phyloP scores from a whole-genome alignment of 2,888 invertebrate species.

The Amphipoea oculea region DNA sequence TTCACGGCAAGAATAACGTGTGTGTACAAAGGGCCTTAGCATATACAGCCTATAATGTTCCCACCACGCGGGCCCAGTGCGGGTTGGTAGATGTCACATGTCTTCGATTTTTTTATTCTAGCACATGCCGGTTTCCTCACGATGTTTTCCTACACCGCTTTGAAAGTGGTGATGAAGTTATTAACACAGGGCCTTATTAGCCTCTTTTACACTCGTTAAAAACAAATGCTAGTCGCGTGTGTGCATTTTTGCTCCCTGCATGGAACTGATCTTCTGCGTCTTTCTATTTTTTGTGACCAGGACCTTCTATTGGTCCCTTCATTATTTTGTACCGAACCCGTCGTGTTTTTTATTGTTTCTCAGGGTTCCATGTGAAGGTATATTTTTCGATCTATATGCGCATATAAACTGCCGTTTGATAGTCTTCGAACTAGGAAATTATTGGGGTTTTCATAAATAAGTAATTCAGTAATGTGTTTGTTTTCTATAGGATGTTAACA shows the following conservation, averaged over 20 bases:
- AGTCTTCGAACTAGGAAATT: not conserved
- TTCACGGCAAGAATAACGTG: too few species aligned
- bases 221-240: not conserved
- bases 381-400: conserved; percentile 41
- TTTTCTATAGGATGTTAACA: not conserved
- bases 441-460: conserved; percentile 4
- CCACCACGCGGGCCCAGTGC: too few species aligned
- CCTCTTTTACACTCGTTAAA: not conserved
- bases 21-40: too few species aligned
- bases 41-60: too few species aligned
- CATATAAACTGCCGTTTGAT: conserved; percentile 30
- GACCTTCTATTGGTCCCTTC: conserved; percentile 12
- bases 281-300: not conserved
- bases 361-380: conserved; percentile 11
- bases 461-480: not conserved
- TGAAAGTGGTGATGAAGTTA: too few species aligned
- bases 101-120: too few species aligned
- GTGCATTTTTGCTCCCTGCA: not conserved
- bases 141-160: too few species aligned
- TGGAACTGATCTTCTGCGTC: not conserved
- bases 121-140: too few species aligned
- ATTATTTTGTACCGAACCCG: conserved; percentile 41
- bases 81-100: too few species aligned
- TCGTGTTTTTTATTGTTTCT: conserved; percentile 38
- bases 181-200: not conserved